These are phyloP conservation scores for Cyanistes caeruleus DNA, from an alignment of 2,113 vertebrate genomes.

Conservation along the genomic window DNA sequence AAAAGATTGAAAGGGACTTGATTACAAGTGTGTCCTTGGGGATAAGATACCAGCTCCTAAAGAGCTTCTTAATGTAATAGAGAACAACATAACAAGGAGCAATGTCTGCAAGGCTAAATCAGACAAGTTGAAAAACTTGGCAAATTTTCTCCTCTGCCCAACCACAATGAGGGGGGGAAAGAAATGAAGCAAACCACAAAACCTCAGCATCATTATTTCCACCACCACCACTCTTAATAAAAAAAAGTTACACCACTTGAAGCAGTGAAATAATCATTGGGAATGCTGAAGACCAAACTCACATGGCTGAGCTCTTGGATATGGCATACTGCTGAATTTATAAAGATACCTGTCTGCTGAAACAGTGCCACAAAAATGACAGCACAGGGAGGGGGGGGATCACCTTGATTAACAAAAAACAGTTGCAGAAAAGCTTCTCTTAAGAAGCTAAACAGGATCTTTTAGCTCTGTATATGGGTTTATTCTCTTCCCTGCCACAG, in stretches of 20 bases:
- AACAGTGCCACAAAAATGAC: not conserved
- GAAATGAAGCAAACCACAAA: not conserved
- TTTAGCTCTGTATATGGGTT: not conserved
- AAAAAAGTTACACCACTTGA: not conserved
- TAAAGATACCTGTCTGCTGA: not conserved
- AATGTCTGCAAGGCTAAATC: not conserved
- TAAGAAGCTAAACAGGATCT: not conserved
- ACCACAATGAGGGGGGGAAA: rapidly evolving
- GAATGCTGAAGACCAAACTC: not conserved
- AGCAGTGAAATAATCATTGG: not conserved
- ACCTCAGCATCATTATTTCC: not conserved
- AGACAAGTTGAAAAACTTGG: not conserved
- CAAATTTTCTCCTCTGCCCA: not conserved
- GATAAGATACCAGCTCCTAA: not conserved
- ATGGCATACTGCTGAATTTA: not conserved
- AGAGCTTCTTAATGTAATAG: not conserved
- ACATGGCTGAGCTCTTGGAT: not conserved
- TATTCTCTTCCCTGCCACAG: not conserved
- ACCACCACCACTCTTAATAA: not conserved
- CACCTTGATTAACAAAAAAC: not conserved
- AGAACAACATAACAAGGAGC: not conserved
- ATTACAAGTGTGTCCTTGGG: not conserved
- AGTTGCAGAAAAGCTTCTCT: not conserved
- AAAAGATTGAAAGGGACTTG: slow-evolving; percentile 4
- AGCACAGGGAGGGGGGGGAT: rapidly evolving